A percentile compares a stretch with the other conserved stretches of the same genome.
These are phyloP conservation scores for Neria commutata DNA, from an alignment of 2,888 invertebrate genomes.

Conservation along the genomic window DNA sequence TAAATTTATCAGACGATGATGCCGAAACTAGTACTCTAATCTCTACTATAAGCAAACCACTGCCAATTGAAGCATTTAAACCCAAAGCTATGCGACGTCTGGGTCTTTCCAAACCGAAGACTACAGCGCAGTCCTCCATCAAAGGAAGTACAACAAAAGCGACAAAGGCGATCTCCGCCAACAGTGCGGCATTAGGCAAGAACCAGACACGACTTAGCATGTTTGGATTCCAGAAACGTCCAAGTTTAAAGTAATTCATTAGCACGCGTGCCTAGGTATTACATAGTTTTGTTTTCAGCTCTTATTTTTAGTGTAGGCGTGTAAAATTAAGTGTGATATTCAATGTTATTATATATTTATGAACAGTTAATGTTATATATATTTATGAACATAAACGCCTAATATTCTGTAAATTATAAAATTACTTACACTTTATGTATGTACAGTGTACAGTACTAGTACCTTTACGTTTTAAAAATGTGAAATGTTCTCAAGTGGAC, in stretches of 20 bases:
- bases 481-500: background rate
- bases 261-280: background rate
- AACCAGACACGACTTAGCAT: slow-evolving; percentile 69
- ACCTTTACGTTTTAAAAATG: slow-evolving; percentile 31
- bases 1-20: slow-evolving; percentile 33
- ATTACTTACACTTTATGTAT: too few relatives aligned
- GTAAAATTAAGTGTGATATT: background rate
- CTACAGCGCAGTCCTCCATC: too few relatives aligned
- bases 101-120: slow-evolving; percentile 41
- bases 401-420: too few relatives aligned
- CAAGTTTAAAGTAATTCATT: slow-evolving; percentile 46
- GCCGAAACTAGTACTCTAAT: background rate
- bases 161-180: too few relatives aligned
- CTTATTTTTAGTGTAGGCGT: background rate
- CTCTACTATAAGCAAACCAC: slow-evolving; percentile 7
- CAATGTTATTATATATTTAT: background rate
- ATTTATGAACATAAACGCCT: too few relatives aligned
- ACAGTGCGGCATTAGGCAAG: background rate
- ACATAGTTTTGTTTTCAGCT: slow-evolving; percentile 14
- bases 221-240: slow-evolving; percentile 72
- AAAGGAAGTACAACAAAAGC: slow-evolving; percentile 18
- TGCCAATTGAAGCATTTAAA: slow-evolving; percentile 13
- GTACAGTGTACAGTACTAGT: too few relatives aligned
- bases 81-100: slow-evolving; percentile 31
- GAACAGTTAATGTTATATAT: too few relatives aligned